Evolutionary conservation across 2,113 vertebrate species (phyloP).

Genomic region (Clarias magur): DNA sequence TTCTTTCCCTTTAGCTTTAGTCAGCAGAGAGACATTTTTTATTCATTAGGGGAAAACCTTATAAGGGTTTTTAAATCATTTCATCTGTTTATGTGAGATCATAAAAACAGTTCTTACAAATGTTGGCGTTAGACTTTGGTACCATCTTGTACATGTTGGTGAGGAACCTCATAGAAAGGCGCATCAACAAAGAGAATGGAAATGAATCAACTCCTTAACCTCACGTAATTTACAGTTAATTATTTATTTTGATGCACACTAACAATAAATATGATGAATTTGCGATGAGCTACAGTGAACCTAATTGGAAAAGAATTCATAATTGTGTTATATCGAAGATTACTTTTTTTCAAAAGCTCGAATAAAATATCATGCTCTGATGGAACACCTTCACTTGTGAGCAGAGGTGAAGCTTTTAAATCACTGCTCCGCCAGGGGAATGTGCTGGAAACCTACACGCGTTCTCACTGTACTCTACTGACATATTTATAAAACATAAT

Average conservation of each 20-base stretch:
- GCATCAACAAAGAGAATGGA: background rate
- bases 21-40: background rate
- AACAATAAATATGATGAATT: background rate
- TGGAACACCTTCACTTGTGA: background rate
- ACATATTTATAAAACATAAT: conserved; percentile 23
- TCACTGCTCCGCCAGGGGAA: background rate
- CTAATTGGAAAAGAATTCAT: background rate
- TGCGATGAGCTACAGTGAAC: background rate
- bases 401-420: background rate
- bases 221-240: background rate
- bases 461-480: background rate
- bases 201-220: background rate
- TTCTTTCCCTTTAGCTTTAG: background rate
- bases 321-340: background rate
- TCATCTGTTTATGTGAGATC: background rate
- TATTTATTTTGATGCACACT: background rate
- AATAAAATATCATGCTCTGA: background rate
- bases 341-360: background rate
- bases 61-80: background rate
- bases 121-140: background rate
- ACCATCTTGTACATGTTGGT: no score
- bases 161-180: background rate
- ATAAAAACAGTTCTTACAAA: background rate
- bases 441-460: background rate
- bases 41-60: background rate